Conservation (phyloP, 2,888 invertebrate genomes). For the Papilio demoleus region DNA sequence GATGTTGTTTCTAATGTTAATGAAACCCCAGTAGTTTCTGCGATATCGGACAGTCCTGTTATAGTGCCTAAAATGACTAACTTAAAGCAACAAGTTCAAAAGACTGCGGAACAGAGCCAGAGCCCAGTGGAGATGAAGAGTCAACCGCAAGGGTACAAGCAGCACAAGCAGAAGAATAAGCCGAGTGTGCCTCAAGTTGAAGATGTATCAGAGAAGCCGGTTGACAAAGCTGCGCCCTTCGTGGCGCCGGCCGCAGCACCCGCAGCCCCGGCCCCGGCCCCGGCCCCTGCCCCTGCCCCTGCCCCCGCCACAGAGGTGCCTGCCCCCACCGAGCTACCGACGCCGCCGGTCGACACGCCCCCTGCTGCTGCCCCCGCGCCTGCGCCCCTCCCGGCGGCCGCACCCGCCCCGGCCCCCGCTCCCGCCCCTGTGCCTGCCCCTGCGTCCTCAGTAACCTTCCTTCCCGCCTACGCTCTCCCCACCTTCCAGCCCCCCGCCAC, state of each 20-base stretch:
- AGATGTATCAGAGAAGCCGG: conserved; percentile 55
- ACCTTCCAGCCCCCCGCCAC: conserved; percentile 45
- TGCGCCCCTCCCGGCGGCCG: conserved; percentile 42
- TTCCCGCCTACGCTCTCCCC: conserved; percentile 42
- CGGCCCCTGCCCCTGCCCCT: too few species aligned
- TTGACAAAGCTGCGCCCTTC: conserved; percentile 44
- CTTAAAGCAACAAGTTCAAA: conserved; percentile 67
- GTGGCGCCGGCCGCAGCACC: conserved; percentile 47
- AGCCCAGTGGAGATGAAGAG: conserved; percentile 71
- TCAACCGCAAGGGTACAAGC: conserved; percentile 60
- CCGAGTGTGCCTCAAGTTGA: conserved; percentile 65
- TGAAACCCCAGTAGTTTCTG: conserved; percentile 87
- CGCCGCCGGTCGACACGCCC: neutral
- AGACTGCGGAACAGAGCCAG: conserved; percentile 67
- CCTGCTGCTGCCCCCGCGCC: conserved; percentile 42
- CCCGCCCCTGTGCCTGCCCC: conserved; percentile 43
- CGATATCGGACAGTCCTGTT: conserved; percentile 87
- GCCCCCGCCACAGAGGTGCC: conserved; percentile 11
- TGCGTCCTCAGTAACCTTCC: conserved; percentile 26
- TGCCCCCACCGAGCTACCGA: neutral
- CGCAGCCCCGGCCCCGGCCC: conserved; percentile 44
- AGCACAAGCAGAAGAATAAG: conserved; percentile 64
- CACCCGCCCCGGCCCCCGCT: conserved; percentile 31
- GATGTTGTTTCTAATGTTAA: conserved; percentile 67
- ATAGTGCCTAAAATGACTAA: conserved; percentile 84